Percentiles rank a stretch among this genome's conserved stretches.
These are phyloP conservation scores for Hippocampus guttulatus DNA, from an alignment of 2,113 vertebrate genomes.

Conservation along the genomic window DNA sequence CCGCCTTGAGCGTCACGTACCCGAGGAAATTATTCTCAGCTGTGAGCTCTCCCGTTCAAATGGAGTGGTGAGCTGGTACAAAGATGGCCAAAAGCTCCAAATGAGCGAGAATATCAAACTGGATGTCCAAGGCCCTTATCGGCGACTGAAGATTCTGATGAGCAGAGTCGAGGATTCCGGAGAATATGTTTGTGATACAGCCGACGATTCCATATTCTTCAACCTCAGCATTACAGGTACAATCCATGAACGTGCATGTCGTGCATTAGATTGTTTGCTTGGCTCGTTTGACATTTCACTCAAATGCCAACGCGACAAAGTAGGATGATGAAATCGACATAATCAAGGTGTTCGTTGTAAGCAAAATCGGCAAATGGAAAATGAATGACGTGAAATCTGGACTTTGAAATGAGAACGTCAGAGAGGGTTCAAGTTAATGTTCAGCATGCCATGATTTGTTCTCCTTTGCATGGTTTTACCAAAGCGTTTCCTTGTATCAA, in stretches of 20 bases:
- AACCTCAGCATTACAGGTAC: conserved; percentile 85
- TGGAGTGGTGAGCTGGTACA: conserved; percentile 80
- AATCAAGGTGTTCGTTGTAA: too few species aligned
- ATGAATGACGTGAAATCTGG: too few species aligned
- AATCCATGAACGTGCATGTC: not conserved
- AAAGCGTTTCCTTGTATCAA: not conserved
- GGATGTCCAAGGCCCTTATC: conserved; percentile 75
- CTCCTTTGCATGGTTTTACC: not conserved
- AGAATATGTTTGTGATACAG: conserved; percentile 86
- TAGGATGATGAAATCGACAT: too few species aligned
- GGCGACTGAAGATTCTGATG: conserved; percentile 75
- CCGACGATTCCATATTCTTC: conserved; percentile 85
- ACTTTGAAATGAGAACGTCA: too few species aligned
- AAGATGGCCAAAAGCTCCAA: conserved; percentile 83
- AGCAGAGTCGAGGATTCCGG: conserved; percentile 76
- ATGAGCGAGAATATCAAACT: conserved; percentile 72
- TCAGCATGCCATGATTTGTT: not conserved
- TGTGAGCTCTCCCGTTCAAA: conserved; percentile 81
- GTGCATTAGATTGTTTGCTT: not conserved
- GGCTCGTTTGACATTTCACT: not conserved
- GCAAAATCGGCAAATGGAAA: too few species aligned
- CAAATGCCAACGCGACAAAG: too few species aligned
- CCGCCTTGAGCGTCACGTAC: conserved; percentile 72
- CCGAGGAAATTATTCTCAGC: conserved; percentile 82
- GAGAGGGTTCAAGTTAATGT: not conserved